These are phyloP conservation scores for Psix sp. DNA, from an alignment of 1,140 invertebrate species.

Conservation along the genomic window DNA sequence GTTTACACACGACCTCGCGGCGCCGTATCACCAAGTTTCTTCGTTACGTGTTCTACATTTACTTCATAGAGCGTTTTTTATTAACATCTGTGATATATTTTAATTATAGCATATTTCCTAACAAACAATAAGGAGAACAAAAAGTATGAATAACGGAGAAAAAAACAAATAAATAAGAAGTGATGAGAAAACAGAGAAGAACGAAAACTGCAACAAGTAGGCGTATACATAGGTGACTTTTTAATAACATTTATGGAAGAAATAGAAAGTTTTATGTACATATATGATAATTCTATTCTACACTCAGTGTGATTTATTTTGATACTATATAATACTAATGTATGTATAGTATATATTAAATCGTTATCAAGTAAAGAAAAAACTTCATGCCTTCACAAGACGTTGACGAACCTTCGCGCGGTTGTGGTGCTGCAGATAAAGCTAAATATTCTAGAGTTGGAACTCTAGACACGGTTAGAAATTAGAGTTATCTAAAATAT, in stretches of 20 bases:
- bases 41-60: constrained; percentile 62
- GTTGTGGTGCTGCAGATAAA: constrained; percentile 63
- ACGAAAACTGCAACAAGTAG: constrained; percentile 56
- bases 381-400: constrained; percentile 73
- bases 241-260: constrained; percentile 59
- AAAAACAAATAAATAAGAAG: constrained; percentile 22
- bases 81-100: constrained; percentile 77
- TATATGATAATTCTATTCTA: constrained; percentile 74
- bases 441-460: no score
- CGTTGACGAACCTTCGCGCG: constrained; percentile 71
- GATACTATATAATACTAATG: constrained; percentile 70
- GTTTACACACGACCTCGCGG: constrained; percentile 50
- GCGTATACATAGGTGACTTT: constrained; percentile 60
- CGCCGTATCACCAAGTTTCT: constrained; percentile 48
- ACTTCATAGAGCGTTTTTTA: constrained; percentile 69
- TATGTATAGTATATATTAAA: constrained; percentile 70
- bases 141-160: constrained; percentile 13
- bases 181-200: constrained; percentile 31
- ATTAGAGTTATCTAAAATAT: no score
- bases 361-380: constrained; percentile 65
- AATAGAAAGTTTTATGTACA: constrained; percentile 70
- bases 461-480: no score
- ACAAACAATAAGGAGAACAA: constrained; percentile 40
- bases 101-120: constrained; percentile 74
- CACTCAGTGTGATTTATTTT: constrained; percentile 76